Percentiles rank a stretch among this genome's conserved stretches.
Evolutionary conservation across 2,797 vertebrate species (phyloP).

Genomic region (Dromococcyx pavoninus): DNA sequence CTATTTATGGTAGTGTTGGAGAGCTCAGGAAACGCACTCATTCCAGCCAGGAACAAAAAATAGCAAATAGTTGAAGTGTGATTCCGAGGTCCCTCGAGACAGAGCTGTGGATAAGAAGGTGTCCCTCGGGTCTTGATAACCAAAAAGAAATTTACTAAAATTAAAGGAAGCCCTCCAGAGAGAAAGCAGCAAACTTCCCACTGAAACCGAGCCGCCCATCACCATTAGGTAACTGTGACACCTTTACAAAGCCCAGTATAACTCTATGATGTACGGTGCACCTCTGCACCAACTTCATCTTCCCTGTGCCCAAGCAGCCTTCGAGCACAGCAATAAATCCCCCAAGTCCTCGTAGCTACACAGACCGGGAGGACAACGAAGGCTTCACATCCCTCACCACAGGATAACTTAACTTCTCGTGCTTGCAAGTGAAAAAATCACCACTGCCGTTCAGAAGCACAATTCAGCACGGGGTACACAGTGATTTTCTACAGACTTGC

Average conservation of each 20-base stretch:
- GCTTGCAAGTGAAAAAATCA: not conserved
- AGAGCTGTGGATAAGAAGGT: not conserved
- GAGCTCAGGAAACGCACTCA: not conserved
- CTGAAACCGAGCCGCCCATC: not conserved
- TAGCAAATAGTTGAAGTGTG: not conserved
- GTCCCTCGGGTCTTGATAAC: not conserved
- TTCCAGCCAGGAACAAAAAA: not conserved
- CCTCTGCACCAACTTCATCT: not conserved
- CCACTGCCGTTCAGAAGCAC: not conserved
- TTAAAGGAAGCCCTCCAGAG: not conserved
- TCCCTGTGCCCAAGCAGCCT: not conserved
- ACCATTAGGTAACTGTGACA: not conserved
- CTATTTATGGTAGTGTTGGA: not conserved
- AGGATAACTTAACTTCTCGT: not conserved
- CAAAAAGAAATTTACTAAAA: not conserved
- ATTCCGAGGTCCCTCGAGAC: not conserved
- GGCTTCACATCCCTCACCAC: not conserved
- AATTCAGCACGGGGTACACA: fast-evolving
- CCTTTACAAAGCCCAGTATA: not conserved
- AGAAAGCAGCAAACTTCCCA: not conserved
- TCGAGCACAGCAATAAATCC: not conserved
- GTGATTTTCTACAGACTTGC: not conserved
- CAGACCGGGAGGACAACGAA: not conserved
- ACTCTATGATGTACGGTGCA: fast-evolving
- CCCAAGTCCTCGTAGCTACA: not conserved